Evolutionary conservation across 2,888 invertebrate genomes (phyloP), one percentile per base, ranked within the genome.

Genomic region (Netelia melanura): DNA sequence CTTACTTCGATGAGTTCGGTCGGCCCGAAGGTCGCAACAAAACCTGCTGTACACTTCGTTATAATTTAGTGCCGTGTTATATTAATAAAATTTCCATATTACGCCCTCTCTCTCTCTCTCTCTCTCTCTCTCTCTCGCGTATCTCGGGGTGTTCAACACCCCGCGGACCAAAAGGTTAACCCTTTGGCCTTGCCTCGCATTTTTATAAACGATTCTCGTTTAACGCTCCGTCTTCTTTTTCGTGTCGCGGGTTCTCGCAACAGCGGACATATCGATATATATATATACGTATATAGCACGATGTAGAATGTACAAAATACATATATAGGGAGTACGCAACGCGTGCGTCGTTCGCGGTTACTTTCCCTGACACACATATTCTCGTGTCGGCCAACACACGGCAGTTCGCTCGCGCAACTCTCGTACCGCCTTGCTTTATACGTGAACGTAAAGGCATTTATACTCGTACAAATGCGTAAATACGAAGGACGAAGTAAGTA

Each of bases 361-460:
- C 90, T 90, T 89, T 90, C 89, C 87, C 90, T 90, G 90, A 87
- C 90, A 90, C 85, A 89, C 84, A 89, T 89, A 72, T 78, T 75
- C 82, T 65, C 71, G 10, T 30, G 52, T 54, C 17, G 62, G 54
- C 52, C 54, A 43, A 48, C 48, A 67, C 77, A 38, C 58, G 67
- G 5, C 72, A 58, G 54, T 77, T 14, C 9, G 52, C 72, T 80
- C 67, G 11, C 43, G 23, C 52, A 52, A 74, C 62, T 87, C 75
- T n/a, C 58, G 25, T 38, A 38, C 38, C 38, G 38, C 8, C 38
- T 38, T 8, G 23, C 21, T 64, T 9, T 43, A 44, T 48, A 80
- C 77, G 38, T 30, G 48, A 67, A 58, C 65, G 14, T 52, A 75
- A 10, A 44, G n/a, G 17, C 64, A 21, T 64, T n/a, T 58, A 68